Percentiles rank a stretch among this genome's conserved stretches.
These are phyloP conservation scores for Drosophila suboccidentalis DNA, from an alignment of 2,888 invertebrate genomes.

Conservation along the genomic window DNA sequence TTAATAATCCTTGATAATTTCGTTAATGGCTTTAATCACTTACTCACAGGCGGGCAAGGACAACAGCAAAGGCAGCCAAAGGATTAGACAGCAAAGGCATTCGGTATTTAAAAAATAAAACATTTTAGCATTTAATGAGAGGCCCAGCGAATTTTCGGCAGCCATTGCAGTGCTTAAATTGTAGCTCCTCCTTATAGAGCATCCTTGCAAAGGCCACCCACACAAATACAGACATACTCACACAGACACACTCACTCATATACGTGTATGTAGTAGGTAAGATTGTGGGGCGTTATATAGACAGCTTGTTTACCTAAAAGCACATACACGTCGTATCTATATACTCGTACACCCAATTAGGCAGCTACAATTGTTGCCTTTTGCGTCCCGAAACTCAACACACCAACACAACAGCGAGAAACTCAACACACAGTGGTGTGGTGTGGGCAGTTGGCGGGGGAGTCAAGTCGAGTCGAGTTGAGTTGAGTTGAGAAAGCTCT, in stretches of 20 bases:
- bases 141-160: conserved; percentile 40
- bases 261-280: not conserved
- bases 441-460: conserved; percentile 45
- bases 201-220: conserved; percentile 58
- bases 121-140: conserved; percentile 49
- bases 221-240: not conserved
- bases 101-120: conserved; percentile 40
- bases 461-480: conserved; percentile 26
- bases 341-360: conserved; percentile 74
- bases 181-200: conserved; percentile 71
- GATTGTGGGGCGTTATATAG: conserved; percentile 19
- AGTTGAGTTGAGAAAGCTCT: conserved; percentile 50
- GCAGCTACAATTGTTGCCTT: conserved; percentile 77
- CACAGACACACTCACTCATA: not conserved
- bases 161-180: conserved; percentile 65
- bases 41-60: conserved; percentile 61
- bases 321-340: conserved; percentile 33
- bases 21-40: conserved; percentile 85
- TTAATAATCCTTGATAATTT: conserved; percentile 85
- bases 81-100: conserved; percentile 20
- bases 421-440: conserved; percentile 54
- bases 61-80: conserved; percentile 12
- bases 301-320: conserved; percentile 65
- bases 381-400: conserved; percentile 55
- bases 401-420: conserved; percentile 9